phyloP scores from a whole-genome alignment of 2,888 invertebrate genomes.

The Cataglyphis livida region DNA sequence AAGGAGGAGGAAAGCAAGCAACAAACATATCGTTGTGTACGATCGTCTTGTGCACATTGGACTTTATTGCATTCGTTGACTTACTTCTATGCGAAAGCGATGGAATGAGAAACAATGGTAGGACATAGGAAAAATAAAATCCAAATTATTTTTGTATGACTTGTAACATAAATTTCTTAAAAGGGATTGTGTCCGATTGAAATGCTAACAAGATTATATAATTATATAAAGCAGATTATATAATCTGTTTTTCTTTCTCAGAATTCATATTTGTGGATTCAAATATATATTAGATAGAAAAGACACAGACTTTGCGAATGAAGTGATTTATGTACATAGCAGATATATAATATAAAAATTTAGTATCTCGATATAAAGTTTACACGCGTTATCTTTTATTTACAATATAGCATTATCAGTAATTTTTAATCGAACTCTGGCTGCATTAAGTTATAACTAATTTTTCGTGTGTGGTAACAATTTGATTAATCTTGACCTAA shows the following conservation, averaged over 20 bases:
- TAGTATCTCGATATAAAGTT: background rate
- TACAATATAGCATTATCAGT: background rate
- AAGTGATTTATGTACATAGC: background rate
- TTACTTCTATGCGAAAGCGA: conserved; percentile 46
- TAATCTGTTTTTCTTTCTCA: background rate
- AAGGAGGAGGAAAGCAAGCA: conserved; percentile 50
- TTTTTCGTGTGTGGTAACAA: background rate
- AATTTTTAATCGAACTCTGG: background rate
- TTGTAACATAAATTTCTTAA: background rate
- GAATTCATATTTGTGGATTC: background rate
- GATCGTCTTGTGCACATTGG: conserved; percentile 64
- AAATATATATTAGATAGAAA: background rate
- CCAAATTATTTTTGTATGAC: conserved; percentile 16
- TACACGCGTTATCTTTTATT: background rate
- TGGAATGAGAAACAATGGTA: background rate
- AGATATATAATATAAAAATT: background rate
- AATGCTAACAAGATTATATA: background rate
- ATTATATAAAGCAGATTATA: background rate
- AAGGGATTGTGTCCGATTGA: background rate
- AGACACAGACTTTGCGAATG: background rate
- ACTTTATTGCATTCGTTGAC: conserved; percentile 74
- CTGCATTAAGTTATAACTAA: background rate
- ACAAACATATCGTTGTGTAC: conserved; percentile 46
- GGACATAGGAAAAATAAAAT: background rate
- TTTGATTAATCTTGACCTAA: conserved; percentile 16